A percentile compares a stretch with the other conserved stretches of the same genome.
Conservation (phyloP, 2,113 vertebrate genomes). For the Malurus cyaneus region DNA sequence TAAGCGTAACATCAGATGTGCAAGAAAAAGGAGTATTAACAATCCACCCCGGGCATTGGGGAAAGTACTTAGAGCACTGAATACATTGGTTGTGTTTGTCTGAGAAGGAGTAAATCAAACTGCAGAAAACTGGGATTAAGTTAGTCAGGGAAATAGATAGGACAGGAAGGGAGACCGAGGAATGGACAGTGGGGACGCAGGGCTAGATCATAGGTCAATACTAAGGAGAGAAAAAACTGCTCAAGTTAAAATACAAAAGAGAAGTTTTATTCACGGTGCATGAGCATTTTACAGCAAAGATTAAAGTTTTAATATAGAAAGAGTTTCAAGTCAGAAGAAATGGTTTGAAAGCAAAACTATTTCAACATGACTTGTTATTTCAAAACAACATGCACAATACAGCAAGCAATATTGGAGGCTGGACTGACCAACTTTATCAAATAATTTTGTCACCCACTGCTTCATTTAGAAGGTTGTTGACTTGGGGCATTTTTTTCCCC, state of each 20-base stretch:
- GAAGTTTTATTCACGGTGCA: neutral
- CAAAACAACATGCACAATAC: rapidly evolving
- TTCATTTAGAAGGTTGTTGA: neutral
- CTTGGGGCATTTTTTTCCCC: neutral
- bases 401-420: neutral
- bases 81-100: neutral
- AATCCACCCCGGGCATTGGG: neutral
- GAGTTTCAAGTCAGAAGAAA: neutral
- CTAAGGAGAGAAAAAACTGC: neutral
- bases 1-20: neutral
- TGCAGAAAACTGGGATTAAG: neutral
- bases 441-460: neutral
- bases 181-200: neutral
- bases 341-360: neutral
- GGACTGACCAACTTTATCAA: neutral
- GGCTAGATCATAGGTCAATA: neutral
- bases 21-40: neutral
- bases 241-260: neutral
- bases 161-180: neutral
- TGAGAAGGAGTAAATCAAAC: neutral
- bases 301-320: too few species aligned
- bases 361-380: neutral
- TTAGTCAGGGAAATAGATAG: neutral
- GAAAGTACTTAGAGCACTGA: neutral
- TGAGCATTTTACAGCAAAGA: neutral